Conservation (phyloP, 2,797 vertebrate species). For the Mastacembelus armatus region DNA sequence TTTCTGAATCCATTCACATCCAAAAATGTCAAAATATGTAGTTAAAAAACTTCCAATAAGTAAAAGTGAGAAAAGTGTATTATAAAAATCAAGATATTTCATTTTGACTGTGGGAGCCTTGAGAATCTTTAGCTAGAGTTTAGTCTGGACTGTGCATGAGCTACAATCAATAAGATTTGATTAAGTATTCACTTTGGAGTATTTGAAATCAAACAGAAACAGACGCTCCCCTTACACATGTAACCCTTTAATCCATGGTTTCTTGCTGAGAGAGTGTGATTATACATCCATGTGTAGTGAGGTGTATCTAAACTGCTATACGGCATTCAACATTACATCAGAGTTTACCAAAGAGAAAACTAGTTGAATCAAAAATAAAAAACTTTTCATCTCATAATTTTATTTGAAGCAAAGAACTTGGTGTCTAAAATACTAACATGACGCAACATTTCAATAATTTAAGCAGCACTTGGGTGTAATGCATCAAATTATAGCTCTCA, state of each 20-base stretch:
- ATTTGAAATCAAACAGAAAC: constrained; percentile 37
- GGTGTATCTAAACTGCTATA: not conserved
- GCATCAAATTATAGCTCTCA: constrained; percentile 8
- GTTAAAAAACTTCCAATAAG: not conserved
- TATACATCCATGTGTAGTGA: not conserved
- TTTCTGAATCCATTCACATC: not conserved
- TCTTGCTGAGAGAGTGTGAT: constrained; percentile 19
- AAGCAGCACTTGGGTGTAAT: not conserved
- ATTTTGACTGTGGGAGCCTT: constrained; percentile 21
- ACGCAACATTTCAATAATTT: constrained; percentile 25
- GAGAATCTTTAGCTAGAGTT: constrained; percentile 16
- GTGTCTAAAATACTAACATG: constrained; percentile 24
- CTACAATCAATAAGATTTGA: constrained; percentile 46
- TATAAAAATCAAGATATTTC: constrained; percentile 8
- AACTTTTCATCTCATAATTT: constrained; percentile 33
- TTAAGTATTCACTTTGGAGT: constrained; percentile 45
- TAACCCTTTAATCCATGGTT: constrained; percentile 19
- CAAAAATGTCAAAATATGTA: not conserved
- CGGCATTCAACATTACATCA: constrained; percentile 27
- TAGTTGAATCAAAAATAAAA: constrained; percentile 21
- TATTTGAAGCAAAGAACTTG: constrained; percentile 16
- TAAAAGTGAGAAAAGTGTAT: not conserved
- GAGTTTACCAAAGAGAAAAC: constrained; percentile 26
- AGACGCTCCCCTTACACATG: constrained; percentile 21
- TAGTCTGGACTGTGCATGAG: constrained; percentile 15